phyloP scores from a whole-genome alignment of 92 coral and sea anemone species.

The Porites cylindrica region DNA sequence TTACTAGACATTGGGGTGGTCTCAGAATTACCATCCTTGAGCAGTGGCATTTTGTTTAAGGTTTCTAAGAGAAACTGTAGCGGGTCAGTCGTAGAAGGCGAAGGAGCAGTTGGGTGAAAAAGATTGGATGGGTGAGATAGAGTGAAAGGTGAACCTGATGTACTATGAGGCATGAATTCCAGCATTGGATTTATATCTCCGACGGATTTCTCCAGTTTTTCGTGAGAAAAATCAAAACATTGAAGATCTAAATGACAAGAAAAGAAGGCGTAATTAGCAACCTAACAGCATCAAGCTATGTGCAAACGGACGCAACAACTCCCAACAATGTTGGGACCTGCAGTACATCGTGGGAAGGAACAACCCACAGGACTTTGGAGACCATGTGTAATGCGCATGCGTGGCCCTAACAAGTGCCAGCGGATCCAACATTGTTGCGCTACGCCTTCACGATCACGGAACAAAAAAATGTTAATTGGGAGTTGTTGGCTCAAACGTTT shows the following conservation, averaged over 20 bases:
- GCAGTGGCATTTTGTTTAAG: conserved; percentile 73
- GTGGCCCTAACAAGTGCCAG: no score
- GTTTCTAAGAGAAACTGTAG: conserved; percentile 71
- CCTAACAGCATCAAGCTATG: not conserved
- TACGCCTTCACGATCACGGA: no score
- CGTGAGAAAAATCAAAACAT: conserved; percentile 87
- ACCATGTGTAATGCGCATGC: no score
- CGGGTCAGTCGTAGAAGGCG: conserved; percentile 32
- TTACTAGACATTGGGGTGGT: not conserved
- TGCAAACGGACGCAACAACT: not conserved
- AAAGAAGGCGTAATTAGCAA: not conserved
- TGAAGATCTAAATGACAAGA: conserved; percentile 66
- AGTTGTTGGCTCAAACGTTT: no score
- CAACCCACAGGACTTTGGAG: no score
- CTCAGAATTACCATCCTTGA: not conserved
- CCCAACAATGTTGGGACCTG: no score
- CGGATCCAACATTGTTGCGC: no score
- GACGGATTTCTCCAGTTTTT: conserved; percentile 70
- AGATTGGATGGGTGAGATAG: conserved; percentile 59
- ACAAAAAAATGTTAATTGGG: no score
- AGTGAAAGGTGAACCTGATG: conserved; percentile 81
- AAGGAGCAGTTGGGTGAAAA: conserved; percentile 13
- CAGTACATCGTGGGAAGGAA: no score
- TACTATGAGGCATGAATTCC: conserved; percentile 95
- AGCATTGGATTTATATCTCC: conserved; percentile 96